Evolutionary conservation across 1,140 invertebrate species (phyloP), one percentile per base, ranked within the genome.

Genomic region (Dinoponera quadriceps): DNA sequence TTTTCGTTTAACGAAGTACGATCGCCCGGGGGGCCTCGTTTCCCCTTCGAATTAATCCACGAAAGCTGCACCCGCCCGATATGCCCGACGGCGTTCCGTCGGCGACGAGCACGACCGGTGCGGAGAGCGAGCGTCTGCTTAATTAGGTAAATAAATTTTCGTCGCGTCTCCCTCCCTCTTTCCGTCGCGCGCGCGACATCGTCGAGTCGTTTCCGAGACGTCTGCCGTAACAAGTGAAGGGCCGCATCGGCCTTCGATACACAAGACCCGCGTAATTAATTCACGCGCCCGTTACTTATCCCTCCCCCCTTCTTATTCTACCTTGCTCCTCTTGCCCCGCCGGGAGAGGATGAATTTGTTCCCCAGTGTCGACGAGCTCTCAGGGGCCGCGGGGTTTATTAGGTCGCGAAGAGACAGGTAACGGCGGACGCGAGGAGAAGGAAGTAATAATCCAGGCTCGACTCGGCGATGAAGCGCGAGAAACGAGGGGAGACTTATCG

Each of bases 71-170:
- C 22, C 48, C 65, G 48, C 63, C 57, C 65, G 65, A 71, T 48
- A 71, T 71, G 75, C 75, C 75, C 65, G 75, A 29, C 48, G 69
- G 78, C 69, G 29, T 29, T 54, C 49, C 69, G 78, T 78, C 75
- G 38, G 49, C 63, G 49, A 65, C 69, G 73, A 22, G 3, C 57
- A 29, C 60, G 72, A 55, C 22, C 60, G 49, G 33, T n/a, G 74
- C 22, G 27, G n/a, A n/a, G n/a, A 7, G 51, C 5, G 29, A 33
- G 75, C 49, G 63, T 27, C 11, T 44, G 49, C 68, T 82, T 84
- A 84, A 84, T 84, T 84, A 82, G 83, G 60, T 84, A 84, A 84
- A 84, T 84, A 84, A 82, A 84, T 84, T 84, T 84, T 81, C 65
- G 44, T 63, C 77, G 66, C 83, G 83, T 82, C 59, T 66, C 83